phyloP scores from a whole-genome alignment of 1,140 invertebrate species.

The Geopemphigus sp. region DNA sequence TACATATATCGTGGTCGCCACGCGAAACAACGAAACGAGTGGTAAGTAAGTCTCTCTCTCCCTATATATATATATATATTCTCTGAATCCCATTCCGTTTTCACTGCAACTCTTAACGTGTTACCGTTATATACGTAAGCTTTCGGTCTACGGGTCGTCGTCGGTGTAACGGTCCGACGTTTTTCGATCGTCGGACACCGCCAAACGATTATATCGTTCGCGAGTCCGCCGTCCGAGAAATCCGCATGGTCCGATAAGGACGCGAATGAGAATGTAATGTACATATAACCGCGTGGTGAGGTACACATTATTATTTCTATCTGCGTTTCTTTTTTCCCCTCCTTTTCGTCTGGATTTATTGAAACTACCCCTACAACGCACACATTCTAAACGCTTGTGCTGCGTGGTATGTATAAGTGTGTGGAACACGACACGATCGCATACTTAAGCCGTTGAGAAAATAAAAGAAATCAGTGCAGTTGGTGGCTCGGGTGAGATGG shows the following conservation, averaged over 20 bases:
- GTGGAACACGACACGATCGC: not conserved
- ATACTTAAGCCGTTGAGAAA: not conserved
- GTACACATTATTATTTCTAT: not conserved
- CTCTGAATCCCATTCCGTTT: not conserved
- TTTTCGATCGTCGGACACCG: no score
- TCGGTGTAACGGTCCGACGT: no score
- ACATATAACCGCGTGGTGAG: no score
- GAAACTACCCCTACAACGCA: not conserved
- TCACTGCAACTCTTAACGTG: not conserved
- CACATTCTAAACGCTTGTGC: no score
- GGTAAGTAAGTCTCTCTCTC: not conserved
- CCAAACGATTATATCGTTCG: slow-evolving; percentile 9
- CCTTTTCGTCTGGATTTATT: not conserved
- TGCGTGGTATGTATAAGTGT: no score
- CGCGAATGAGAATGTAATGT: not conserved
- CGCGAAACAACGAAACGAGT: not conserved
- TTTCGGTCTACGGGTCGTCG: not conserved
- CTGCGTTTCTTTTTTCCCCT: no score
- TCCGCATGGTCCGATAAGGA: not conserved
- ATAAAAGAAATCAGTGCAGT: slow-evolving; percentile 6
- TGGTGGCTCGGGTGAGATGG: no score
- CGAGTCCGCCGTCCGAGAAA: not conserved
- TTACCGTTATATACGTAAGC: not conserved
- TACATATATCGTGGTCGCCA: not conserved
- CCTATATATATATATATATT: not conserved